Evolutionary conservation across 2,797 vertebrate genomes (phyloP).

Genomic region (Toxotes lorentzi): DNA sequence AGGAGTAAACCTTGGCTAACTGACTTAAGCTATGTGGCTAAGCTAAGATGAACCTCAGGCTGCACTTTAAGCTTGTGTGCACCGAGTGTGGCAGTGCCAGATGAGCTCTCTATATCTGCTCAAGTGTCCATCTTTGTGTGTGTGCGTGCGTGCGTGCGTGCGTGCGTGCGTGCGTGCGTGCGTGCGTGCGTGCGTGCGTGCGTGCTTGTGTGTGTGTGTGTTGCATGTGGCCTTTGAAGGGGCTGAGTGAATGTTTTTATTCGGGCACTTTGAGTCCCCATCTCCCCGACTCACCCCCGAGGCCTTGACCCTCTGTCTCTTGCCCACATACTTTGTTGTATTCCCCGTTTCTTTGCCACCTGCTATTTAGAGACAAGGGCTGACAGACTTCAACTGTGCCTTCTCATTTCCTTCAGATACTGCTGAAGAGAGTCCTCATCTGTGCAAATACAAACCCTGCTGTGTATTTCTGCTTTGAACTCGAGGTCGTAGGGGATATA

Average conservation of each 20-base stretch:
- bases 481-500: conserved; percentile 37
- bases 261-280: not conserved
- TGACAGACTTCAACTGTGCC: conserved; percentile 66
- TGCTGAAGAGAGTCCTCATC: conserved; percentile 54
- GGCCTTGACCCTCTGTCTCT: conserved; percentile 25
- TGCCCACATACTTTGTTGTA: conserved; percentile 32
- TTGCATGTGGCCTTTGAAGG: conserved; percentile 16
- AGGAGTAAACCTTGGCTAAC: conserved; percentile 43
- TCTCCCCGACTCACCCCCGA: conserved; percentile 20
- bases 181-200: not conserved
- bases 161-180: not conserved
- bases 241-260: conserved; percentile 38
- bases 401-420: conserved; percentile 56
- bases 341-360: conserved; percentile 68
- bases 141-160: not conserved
- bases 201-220: not conserved
- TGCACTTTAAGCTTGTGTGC: conserved; percentile 35
- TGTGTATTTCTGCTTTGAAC: conserved; percentile 53
- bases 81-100: conserved; percentile 22
- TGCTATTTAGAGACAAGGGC: conserved; percentile 69
- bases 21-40: conserved; percentile 34
- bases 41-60: conserved; percentile 51
- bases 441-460: conserved; percentile 52
- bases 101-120: conserved; percentile 37
- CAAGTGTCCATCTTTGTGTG: conserved; percentile 4